Conservation (phyloP, 2,888 invertebrate genomes). For the Drosophila kanekoi region DNA sequence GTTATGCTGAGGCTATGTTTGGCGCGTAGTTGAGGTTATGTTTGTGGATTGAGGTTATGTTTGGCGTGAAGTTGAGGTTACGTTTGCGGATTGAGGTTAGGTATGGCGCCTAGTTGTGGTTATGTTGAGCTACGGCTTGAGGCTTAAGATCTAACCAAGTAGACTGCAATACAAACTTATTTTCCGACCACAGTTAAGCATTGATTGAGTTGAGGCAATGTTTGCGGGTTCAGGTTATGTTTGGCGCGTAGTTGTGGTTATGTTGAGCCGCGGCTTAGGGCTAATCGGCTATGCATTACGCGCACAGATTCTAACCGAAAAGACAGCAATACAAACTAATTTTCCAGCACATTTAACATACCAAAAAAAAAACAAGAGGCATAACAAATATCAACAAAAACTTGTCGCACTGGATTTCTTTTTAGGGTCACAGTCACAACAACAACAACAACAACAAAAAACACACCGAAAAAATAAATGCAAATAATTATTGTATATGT, state of each 20-base stretch:
- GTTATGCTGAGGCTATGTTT: slow-evolving; percentile 7
- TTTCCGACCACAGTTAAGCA: too few species aligned
- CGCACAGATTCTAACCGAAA: slow-evolving; percentile 9
- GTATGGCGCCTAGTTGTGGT: background rate
- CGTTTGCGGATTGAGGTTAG: slow-evolving; percentile 2
- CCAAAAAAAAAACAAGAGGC: slow-evolving; percentile 21
- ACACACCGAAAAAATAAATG: slow-evolving; percentile 41
- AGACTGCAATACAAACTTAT: too few species aligned
- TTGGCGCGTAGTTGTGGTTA: background rate
- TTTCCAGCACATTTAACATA: slow-evolving; percentile 72
- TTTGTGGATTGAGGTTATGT: slow-evolving; percentile 1
- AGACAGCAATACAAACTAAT: slow-evolving; percentile 72
- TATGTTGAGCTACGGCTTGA: slow-evolving; percentile 16
- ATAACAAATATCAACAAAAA: slow-evolving; percentile 22
- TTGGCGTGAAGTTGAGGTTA: background rate
- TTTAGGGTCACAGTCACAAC: slow-evolving; percentile 51
- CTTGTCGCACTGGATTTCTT: slow-evolving; percentile 30
- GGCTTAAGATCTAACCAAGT: too few species aligned
- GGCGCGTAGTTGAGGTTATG: background rate
- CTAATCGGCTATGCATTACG: slow-evolving; percentile 19
- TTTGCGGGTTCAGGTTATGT: background rate
- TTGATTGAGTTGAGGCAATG: slow-evolving; percentile 9
- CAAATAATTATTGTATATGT: slow-evolving; percentile 79
- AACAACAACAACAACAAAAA: slow-evolving; percentile 40
- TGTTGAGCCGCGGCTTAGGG: slow-evolving; percentile 16